phyloP scores from a whole-genome alignment of 2,888 invertebrate genomes.

The Aphelenchoides bicaudatus region DNA sequence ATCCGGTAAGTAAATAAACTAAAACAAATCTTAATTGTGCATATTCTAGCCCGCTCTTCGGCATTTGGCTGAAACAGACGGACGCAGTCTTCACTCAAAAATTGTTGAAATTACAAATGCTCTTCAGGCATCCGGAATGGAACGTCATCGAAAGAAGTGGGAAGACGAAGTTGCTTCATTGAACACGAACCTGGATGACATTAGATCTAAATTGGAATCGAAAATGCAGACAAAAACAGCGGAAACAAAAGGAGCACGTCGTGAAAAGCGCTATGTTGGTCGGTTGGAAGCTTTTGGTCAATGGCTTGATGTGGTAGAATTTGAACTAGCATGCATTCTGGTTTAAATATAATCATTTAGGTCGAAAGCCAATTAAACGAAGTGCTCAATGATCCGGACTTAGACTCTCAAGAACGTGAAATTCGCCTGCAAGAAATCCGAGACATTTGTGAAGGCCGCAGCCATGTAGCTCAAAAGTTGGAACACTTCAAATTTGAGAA shows the following conservation, averaged over 20 bases:
- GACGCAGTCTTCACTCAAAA: conserved; percentile 21
- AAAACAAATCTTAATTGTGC: no score
- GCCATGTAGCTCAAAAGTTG: conserved; percentile 29
- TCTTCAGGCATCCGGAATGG: conserved; percentile 23
- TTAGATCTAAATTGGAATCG: conserved; percentile 2
- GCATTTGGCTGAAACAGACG: conserved; percentile 27
- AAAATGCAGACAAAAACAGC: background rate
- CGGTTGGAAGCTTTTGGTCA: conserved; percentile 48
- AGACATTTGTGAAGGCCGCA: conserved; percentile 26
- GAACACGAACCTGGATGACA: background rate
- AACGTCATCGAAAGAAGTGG: conserved; percentile 21
- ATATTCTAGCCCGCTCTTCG: background rate
- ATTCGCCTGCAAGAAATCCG: conserved; percentile 23
- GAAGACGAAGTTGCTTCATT: conserved; percentile 17
- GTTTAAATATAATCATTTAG: conserved; percentile 19
- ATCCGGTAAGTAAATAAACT: background rate
- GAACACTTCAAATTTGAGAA: conserved; percentile 29
- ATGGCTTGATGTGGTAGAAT: conserved; percentile 49
- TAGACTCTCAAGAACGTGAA: conserved; percentile 4
- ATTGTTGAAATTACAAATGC: conserved; percentile 21
- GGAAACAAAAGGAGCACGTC: conserved; percentile 19
- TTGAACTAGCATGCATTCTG: conserved; percentile 4
- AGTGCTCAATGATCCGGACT: conserved; percentile 2
- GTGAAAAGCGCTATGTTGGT: conserved; percentile 37
- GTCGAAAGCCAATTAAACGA: conserved; percentile 24